These are phyloP conservation scores for Psittacula derbiana DNA, from an alignment of 2,797 vertebrate genomes.

Conservation along the genomic window DNA sequence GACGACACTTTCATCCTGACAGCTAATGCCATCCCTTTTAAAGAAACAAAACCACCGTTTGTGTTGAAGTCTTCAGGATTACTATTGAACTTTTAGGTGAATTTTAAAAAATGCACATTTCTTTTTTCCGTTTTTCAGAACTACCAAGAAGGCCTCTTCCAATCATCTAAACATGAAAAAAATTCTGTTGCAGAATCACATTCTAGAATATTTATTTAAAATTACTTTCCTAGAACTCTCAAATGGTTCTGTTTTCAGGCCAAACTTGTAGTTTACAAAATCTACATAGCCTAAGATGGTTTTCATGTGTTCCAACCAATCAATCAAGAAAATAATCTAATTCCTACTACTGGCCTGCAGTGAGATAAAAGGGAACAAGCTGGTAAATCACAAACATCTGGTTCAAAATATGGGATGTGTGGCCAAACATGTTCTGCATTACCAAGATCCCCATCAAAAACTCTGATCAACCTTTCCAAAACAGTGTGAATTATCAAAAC, in stretches of 20 bases:
- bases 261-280: slow-evolving; percentile 20
- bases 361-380: not conserved
- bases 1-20: not conserved
- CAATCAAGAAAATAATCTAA: not conserved
- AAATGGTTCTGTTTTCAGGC: slow-evolving; percentile 21
- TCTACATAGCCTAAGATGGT: not conserved
- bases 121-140: not conserved
- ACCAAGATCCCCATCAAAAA: not conserved
- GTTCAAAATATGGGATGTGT: not conserved
- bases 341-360: not conserved
- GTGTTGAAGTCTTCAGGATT: not conserved
- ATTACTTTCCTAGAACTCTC: slow-evolving; percentile 4
- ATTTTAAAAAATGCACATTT: not conserved
- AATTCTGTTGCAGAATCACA: not conserved
- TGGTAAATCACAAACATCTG: not conserved
- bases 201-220: slow-evolving; percentile 15
- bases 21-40: not conserved
- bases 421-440: not conserved
- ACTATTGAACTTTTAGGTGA: not conserved
- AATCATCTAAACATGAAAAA: not conserved
- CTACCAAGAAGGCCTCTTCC: not conserved
- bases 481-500: not conserved
- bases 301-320: slow-evolving; percentile 14
- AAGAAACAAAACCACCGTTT: not conserved
- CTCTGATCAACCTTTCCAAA: not conserved